Conservation (phyloP, 37 sponge, comb jelly and placozoan species). For the Geodia barretti region DNA sequence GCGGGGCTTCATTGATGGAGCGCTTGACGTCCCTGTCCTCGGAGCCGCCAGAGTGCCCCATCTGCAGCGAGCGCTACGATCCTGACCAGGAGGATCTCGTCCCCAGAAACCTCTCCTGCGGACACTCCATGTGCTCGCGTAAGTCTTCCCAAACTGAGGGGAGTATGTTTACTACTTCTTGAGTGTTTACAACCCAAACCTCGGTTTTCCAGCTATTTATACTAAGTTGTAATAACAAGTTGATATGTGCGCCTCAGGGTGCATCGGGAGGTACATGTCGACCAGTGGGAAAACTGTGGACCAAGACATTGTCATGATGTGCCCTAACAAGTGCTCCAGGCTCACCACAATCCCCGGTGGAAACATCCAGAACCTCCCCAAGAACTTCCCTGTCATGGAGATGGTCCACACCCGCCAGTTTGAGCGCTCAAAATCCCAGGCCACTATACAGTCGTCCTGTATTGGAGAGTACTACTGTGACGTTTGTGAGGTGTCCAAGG, state of each 20-base stretch:
- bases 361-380: conserved; percentile 13
- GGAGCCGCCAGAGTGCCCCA: conserved; percentile 21
- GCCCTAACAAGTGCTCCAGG: conserved; percentile 21
- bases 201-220: too few species aligned
- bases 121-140: conserved; percentile 42
- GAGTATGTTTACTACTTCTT: neutral
- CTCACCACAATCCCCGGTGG: conserved; percentile 10
- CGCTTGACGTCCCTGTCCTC: neutral
- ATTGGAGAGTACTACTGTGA: conserved; percentile 31
- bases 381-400: conserved; percentile 36
- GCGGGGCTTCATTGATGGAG: neutral
- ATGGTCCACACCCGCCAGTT: conserved; percentile 1
- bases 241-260: conserved; percentile 11
- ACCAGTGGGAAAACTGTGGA: conserved; percentile 12
- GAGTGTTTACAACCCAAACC: too few species aligned
- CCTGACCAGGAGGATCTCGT: conserved; percentile 13
- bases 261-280: conserved; percentile 7
- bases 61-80: conserved; percentile 33
- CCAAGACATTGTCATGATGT: conserved; percentile 2
- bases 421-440: neutral
- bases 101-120: conserved; percentile 32
- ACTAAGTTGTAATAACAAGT: too few species aligned
- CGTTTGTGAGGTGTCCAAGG: conserved; percentile 13
- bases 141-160: neutral
- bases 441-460: neutral